phyloP scores from a whole-genome alignment of 2,797 vertebrate species.

The Crenuchus spilurus region DNA sequence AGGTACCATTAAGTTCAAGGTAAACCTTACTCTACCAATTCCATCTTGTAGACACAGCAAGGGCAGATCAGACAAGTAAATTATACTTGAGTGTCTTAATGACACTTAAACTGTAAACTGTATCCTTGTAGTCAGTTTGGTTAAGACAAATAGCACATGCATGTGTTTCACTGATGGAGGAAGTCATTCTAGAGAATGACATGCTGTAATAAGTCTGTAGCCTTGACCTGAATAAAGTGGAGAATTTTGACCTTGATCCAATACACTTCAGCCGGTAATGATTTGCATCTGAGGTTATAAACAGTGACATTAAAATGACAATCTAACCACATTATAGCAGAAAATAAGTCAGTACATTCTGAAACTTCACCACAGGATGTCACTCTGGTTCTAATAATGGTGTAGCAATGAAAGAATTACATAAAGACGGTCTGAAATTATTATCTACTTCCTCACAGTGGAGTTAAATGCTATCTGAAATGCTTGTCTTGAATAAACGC shows the following conservation, averaged over 20 bases:
- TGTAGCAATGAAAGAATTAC: no score
- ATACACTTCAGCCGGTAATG: constrained; percentile 1
- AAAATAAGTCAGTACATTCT: neutral
- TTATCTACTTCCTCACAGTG: neutral
- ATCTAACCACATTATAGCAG: neutral
- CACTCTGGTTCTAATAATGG: constrained; percentile 18
- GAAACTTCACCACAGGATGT: constrained; percentile 27
- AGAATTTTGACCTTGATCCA: constrained; percentile 16
- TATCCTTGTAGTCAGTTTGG: neutral
- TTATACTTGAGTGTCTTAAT: neutral
- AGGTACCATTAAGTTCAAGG: constrained; percentile 11
- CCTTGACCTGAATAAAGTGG: constrained; percentile 19
- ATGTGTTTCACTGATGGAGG: neutral
- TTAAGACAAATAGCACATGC: neutral
- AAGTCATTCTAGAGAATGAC: constrained; percentile 4
- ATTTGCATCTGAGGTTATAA: neutral
- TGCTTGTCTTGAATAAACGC: neutral
- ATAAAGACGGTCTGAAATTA: neutral
- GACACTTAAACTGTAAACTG: constrained; percentile 7
- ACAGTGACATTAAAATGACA: neutral
- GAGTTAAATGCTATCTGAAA: neutral
- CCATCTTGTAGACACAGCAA: constrained; percentile 20
- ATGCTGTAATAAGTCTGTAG: constrained; percentile 11
- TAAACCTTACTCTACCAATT: neutral
- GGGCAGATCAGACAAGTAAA: constrained; percentile 11